Base-by-base conservation (phyloP, 2,113 vertebrate species). In the Thamnaconus septentrionalis region DNA sequence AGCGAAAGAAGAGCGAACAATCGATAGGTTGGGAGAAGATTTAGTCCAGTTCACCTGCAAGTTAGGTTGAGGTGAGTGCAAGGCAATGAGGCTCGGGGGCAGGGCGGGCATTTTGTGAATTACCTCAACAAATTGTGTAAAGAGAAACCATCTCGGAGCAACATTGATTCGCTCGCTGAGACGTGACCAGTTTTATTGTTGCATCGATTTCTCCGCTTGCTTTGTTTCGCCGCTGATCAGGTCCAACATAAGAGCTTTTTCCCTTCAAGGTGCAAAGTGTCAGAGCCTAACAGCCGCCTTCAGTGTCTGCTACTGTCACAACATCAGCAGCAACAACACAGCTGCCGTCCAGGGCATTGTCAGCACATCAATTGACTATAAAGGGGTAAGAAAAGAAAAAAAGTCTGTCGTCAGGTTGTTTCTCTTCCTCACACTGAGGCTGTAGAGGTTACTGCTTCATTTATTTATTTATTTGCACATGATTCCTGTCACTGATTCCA, bases 101-200 rank as follows among this genome's bases (percentile, higher is more conserved):
- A 31, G 18, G 18, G 18, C 18, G 51, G 45, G 42, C 45, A 57
- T 73, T 72, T 72, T 61, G 58, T 9, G 60, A 80, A 84, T 80
- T 66, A 69, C 65, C 72, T 83, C 60, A 76, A 66, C 83, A 80
- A 87, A 82, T 72, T 9, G 56, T 45, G 49, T 46, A 58, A 69
- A 67, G 49, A 57, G 67, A 74, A 69, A 31, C 18, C 69, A 59
- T 31, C 18, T 76, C 58, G 67, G 71, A 66, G 62, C 52, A 64
- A 51, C 64, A 83, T 80, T 85, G 77, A 81, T 82, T 82, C 66
- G 77, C 62, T 80, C 65, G 71, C 59, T 31, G 56, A 59, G 70
- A 61, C 69, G 59, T 68, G 69, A 74, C 57, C 9, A 43, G 47
- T 71, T 61, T 80, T 77, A 75, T 69, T 66, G 68, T 63, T 64